These are phyloP conservation scores for Delichon dasypus DNA, from an alignment of 2,797 vertebrate species.

Conservation along the genomic window DNA sequence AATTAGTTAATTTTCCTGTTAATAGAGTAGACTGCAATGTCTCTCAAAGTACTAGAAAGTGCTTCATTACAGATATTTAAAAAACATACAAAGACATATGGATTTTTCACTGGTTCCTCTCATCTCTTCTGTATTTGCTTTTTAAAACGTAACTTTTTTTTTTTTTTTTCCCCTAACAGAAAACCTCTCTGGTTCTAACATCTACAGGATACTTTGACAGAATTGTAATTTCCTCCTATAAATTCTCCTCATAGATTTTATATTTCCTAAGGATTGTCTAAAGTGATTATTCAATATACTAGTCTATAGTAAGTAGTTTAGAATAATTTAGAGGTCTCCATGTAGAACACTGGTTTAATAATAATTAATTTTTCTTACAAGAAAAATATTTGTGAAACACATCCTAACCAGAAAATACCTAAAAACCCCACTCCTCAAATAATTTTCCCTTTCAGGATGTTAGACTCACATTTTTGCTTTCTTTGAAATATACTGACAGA, in stretches of 20 bases:
- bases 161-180: neutral
- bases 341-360: neutral
- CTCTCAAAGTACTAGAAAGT: neutral
- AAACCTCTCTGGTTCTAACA: neutral
- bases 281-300: neutral
- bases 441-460: neutral
- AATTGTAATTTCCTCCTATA: neutral
- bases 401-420: neutral
- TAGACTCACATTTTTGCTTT: neutral
- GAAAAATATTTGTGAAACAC: neutral
- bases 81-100: neutral
- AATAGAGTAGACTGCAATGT: neutral
- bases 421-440: neutral
- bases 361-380: neutral
- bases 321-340: neutral
- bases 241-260: neutral
- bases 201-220: neutral
- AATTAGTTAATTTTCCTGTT: neutral
- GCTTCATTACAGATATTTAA: neutral
- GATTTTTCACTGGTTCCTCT: neutral
- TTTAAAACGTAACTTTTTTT: neutral
- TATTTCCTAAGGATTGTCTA: neutral
- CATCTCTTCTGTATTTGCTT: neutral
- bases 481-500: neutral
- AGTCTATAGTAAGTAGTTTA: neutral